A percentile compares a stretch with the other conserved stretches of the same genome.
These are phyloP conservation scores for Lepidurus packardi DNA, from an alignment of 1,140 invertebrate genomes.

Conservation along the genomic window DNA sequence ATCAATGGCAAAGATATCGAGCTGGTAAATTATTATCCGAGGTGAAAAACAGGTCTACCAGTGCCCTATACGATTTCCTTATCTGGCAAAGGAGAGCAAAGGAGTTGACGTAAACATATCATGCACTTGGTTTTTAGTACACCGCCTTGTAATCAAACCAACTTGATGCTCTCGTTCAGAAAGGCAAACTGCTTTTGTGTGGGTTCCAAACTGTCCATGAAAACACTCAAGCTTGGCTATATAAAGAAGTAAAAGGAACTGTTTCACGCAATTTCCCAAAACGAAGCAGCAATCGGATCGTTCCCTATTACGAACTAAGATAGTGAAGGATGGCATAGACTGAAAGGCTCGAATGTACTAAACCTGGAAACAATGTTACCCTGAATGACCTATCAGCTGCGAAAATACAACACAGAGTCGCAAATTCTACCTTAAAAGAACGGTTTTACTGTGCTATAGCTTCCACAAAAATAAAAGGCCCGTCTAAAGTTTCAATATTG, in stretches of 20 bases:
- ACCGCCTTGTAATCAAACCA: background rate
- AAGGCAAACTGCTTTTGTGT: background rate
- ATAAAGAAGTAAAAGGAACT: background rate
- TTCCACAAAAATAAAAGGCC: too few species aligned
- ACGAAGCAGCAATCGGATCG: too few species aligned
- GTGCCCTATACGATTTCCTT: background rate
- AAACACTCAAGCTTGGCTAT: background rate
- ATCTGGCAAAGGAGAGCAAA: background rate
- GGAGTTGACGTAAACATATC: background rate
- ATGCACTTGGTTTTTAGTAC: constrained; percentile 14
- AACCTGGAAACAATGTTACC: too few species aligned
- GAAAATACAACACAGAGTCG: too few species aligned
- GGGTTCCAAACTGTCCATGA: constrained; percentile 3
- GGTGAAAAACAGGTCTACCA: background rate
- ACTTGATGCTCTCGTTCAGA: background rate
- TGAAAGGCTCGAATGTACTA: too few species aligned
- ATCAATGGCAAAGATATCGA: background rate
- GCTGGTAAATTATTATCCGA: background rate
- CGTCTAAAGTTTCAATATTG: too few species aligned
- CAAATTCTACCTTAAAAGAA: too few species aligned
- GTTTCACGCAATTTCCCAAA: background rate
- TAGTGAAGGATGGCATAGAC: too few species aligned
- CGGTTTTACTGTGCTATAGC: too few species aligned
- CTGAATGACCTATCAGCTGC: too few species aligned
- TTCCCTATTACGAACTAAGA: too few species aligned